Base-by-base conservation (phyloP, 2,113 vertebrate genomes). In the Eurystomus gularis region DNA sequence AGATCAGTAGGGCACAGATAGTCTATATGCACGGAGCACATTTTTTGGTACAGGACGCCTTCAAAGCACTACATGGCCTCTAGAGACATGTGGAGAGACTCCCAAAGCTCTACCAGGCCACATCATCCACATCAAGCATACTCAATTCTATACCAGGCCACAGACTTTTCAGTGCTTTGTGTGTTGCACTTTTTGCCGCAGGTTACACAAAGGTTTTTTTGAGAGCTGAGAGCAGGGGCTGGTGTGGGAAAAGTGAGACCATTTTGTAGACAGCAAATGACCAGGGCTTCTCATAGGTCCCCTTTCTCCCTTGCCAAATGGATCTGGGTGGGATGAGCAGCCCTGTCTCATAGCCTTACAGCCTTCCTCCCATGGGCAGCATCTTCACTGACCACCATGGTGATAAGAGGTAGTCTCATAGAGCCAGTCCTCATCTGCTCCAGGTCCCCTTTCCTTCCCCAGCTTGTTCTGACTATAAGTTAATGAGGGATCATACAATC, bases 381-480 rank as follows among this genome's bases (percentile, higher is more conserved):
- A 9, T 8, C 73, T 62, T 58, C 4, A 2, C 17, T 54, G 77
- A 15, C 18, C n/a, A 24, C 40, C 24, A 6, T 0, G 0, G 21
- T 10, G 61, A 1, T 2, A 6, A 1, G 2, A 48, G 8, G 23
- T 17, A 21, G 17, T 28, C 70, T 52, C 42, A 11, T 7, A 37
- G 33, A 91, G 54, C 46, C 17, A 46, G 42, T 86, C n/a, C 42
- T 85, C 44, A 7, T 13, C 82, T 80, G 48, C 82, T 72, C 9
- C 87, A 39, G 33, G 15, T 52, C 42, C 24, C 8, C 48, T 37
- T 49, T 12, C 31, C 51, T 82, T 58, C 70, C 51, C 25, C 46
- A 61, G 61, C 37, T n/a, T 58, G 26, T 33, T 68, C 6, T 37
- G 48, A 39, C 33, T 54, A 1, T 37, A 44, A 29, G n/a, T 24